These are phyloP conservation scores for Pogonocherus hispidulus DNA, from an alignment of 2,888 invertebrate species.

Conservation along the genomic window DNA sequence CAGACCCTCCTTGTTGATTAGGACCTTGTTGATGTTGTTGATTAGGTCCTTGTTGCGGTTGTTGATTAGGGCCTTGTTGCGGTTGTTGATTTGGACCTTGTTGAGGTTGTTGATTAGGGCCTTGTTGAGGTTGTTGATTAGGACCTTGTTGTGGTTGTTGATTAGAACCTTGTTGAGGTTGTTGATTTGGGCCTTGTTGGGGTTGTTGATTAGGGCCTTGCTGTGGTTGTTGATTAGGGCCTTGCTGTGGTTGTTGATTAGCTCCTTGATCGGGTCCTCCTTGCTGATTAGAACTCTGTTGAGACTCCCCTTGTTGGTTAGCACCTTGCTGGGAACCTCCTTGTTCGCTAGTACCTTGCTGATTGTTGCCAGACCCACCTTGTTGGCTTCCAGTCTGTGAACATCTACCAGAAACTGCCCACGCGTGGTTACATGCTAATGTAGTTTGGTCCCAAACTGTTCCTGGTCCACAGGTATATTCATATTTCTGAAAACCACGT, in stretches of 20 bases:
- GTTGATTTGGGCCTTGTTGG: constrained; percentile 29
- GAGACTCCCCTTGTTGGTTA: constrained; percentile 15
- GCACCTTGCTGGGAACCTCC: constrained; percentile 12
- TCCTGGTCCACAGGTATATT: constrained; percentile 81
- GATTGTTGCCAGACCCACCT: constrained; percentile 37
- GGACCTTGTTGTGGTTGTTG: constrained; percentile 10
- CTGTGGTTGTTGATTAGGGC: constrained; percentile 10
- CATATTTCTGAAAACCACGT: constrained; percentile 75
- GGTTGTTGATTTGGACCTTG: constrained; percentile 22
- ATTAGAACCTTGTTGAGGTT: constrained; percentile 18
- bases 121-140: constrained; percentile 22
- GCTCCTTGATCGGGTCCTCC: constrained; percentile 15
- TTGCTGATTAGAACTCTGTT: constrained; percentile 11
- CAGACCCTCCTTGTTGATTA: constrained; percentile 35
- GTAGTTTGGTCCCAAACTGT: constrained; percentile 83
- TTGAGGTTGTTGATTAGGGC: constrained; percentile 1
- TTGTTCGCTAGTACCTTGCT: constrained; percentile 22
- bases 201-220: constrained; percentile 13
- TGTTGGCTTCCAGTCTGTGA: constrained; percentile 34
- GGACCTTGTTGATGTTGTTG: constrained; percentile 37
- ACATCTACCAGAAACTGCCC: constrained; percentile 69
- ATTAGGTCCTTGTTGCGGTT: constrained; percentile 28
- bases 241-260: constrained; percentile 35
- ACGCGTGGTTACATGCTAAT: constrained; percentile 80
- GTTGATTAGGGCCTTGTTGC: constrained; percentile 16